Evolutionary conservation across 2,113 vertebrate genomes (phyloP).

Genomic region (Grallaria varia): DNA sequence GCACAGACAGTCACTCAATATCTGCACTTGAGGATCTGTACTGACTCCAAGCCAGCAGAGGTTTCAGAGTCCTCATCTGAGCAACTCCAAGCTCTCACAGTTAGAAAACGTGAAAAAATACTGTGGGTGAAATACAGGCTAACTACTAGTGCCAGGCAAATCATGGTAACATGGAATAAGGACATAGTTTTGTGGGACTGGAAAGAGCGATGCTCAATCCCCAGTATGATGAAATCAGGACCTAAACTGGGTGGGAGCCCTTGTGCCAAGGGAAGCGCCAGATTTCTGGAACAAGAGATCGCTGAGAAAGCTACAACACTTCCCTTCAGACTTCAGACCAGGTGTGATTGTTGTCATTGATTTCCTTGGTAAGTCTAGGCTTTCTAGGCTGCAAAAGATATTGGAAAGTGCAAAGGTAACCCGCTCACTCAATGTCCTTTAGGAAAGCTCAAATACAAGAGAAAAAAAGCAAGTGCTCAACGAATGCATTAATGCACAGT

Average conservation of each 20-base stretch:
- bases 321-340: neutral
- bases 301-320: neutral
- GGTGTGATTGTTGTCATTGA: rapidly evolving
- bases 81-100: neutral
- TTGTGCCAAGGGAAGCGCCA: neutral
- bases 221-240: neutral
- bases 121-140: neutral
- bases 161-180: rapidly evolving
- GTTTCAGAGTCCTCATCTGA: neutral
- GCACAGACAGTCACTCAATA: rapidly evolving
- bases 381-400: neutral
- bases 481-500: neutral
- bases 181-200: neutral
- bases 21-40: neutral
- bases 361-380: neutral
- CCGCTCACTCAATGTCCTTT: neutral
- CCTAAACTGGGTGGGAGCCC: neutral
- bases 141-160: neutral
- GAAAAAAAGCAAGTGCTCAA: neutral
- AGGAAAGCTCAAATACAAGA: neutral
- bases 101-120: neutral
- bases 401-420: neutral
- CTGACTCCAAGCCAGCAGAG: neutral
- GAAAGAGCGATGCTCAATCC: neutral
- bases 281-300: neutral